Percentiles rank a stretch among this genome's conserved stretches.
phyloP scores from a whole-genome alignment of 1,140 invertebrate species.

The Rhyacophila brunnea region DNA sequence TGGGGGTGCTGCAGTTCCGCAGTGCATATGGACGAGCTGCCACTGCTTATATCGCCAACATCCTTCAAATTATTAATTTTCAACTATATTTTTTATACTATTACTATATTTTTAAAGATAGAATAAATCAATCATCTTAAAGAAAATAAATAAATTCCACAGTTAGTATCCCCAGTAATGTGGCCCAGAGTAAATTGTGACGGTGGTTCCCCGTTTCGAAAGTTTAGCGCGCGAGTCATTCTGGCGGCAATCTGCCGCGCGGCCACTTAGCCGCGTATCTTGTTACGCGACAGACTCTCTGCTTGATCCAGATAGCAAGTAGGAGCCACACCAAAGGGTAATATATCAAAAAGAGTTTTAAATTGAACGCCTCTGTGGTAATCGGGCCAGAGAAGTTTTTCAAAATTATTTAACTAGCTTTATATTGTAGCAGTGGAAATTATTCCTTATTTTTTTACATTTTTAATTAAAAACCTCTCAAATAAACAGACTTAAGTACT shows the following conservation, averaged over 20 bases:
- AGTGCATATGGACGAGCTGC: no score
- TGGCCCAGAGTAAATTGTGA: conserved; percentile 24
- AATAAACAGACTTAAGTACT: no score
- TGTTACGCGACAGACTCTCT: conserved; percentile 26
- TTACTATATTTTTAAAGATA: no score
- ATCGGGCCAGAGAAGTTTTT: conserved; percentile 32
- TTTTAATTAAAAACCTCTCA: no score
- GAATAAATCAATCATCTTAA: no score
- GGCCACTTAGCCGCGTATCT: conserved; percentile 19
- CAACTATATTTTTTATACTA: no score
- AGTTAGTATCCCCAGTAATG: conserved; percentile 3
- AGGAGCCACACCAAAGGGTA: conserved; percentile 15
- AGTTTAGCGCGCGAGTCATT: conserved; percentile 14
- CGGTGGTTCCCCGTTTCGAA: conserved; percentile 22
- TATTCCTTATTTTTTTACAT: no score
- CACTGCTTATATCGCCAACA: no score
- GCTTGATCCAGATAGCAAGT: conserved; percentile 10
- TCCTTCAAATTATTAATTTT: no score
- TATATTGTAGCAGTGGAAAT: no score
- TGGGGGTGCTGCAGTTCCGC: no score
- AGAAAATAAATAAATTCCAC: no score
- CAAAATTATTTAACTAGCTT: not conserved
- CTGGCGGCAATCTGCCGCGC: conserved; percentile 23
- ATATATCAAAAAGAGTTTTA: conserved; percentile 36
- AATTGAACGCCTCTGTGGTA: conserved; percentile 30